Evolutionary conservation across 2,797 vertebrate genomes (phyloP), one percentile per base, ranked within the genome.

Genomic region (Arremon brunneinucha): DNA sequence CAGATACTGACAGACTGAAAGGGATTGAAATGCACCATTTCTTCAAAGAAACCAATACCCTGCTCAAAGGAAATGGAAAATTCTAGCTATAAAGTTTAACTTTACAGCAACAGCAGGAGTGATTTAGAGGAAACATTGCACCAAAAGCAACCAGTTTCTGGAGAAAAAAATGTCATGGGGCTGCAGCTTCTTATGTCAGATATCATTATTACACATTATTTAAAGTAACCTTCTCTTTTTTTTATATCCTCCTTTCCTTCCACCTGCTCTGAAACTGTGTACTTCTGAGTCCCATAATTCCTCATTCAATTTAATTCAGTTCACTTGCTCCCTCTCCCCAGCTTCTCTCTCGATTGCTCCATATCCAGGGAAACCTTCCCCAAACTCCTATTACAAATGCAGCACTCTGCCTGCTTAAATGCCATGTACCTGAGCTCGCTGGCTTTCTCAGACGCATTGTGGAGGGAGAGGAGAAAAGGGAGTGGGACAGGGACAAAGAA

Each of bases 1-100:
- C 95, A 97, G 96, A 98, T 96, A 96, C 97, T 97, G 97, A 98
- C 97, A 97, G 97, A 97, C 97, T 96, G 97, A 97, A 97, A 96
- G 90, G 85, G 83, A 95, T 75, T 95, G 91, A 97, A 97, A 97
- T 95, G 84, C 80, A 93, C 72, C 65, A 72, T 94, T 96, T 97
- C 95, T 96, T 96, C 92, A 95, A 91, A 95, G 74, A 95, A 95
- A 90, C 67, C 47, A 76, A 94, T 96, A 93, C 56, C 26, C 49
- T 21, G 59, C 92, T 96, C 95, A 95, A 92, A 84, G 71, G 87
- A 97, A 97, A 80, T 92, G 76, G 85, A 97, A 97, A 97, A 95
- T 85, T 96, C 88, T 93, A 95, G 79, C 49, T 87, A 75, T 87
- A 82, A 9, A 80, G 41, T 71, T 83, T 49, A 90, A 89, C 77